Evolutionary conservation across 2,888 invertebrate species (phyloP), one percentile per base, ranked within the genome.

Genomic region (Coecobrya sp.): DNA sequence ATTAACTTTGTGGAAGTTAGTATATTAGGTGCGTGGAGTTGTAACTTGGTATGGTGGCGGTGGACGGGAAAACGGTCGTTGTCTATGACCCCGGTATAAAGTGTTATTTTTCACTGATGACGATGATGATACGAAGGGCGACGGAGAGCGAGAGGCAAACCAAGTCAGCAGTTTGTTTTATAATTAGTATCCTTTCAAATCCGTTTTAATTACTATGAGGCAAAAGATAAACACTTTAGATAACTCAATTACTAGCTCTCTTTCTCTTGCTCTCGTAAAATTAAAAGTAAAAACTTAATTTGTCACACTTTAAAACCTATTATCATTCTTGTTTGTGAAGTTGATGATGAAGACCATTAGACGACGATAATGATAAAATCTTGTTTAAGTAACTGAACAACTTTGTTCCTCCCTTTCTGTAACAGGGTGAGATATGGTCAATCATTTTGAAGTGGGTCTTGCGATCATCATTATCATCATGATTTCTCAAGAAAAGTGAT

Each of bases 251-350:
- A 79, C 79, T 79, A 52, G 52, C 45, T 73, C 0, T 27, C 13
- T 30, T 49, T 19, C 5, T 8, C 49, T 49, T 59, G 0, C 13
- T n/a, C 4, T 82, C 10, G 45, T 36, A 36, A 62, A 59, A 62
- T 79, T 27, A 79, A 79, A 79, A 79, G 79, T 79, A 52, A 79
- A 49, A 88, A 88, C 65, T 65, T 81, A 81, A 81, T 81, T 81
- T 81, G 65, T 81, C 88, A 81, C 81, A 81, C 68, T 81, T 88
- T 68, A 81, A 81, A 81, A 68, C 13, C 68, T 25, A 88, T 88
- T 88, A 81, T 79, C n/a, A 36, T 79, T 49, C 52, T 52, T 79
- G 27, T 52, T 79, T 10, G 7, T 11, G 45, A 42, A 13, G 36
- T 19, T 70, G 36, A 30, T 19, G 70, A 42, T 73, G n/a, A 68